These are phyloP conservation scores for Oryzias melastigma DNA, from an alignment of 2,113 vertebrate species.

Conservation along the genomic window DNA sequence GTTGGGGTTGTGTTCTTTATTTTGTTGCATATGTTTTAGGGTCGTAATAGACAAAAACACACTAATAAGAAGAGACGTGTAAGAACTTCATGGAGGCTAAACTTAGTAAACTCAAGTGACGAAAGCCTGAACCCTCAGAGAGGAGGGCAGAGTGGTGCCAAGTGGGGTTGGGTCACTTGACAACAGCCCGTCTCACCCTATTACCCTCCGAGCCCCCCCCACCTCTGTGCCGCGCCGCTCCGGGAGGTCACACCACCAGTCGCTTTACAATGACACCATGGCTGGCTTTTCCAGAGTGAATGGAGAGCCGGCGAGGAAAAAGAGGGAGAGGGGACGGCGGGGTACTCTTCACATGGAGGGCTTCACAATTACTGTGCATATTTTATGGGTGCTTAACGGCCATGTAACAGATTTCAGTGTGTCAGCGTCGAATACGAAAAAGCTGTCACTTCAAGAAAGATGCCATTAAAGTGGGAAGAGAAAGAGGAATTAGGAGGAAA, in stretches of 20 bases:
- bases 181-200: conserved; percentile 70
- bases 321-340: conserved; percentile 24
- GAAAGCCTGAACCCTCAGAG: conserved; percentile 33
- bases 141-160: conserved; percentile 64
- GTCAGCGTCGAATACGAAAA: conserved; percentile 22
- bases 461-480: too few species aligned
- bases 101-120: conserved; percentile 15
- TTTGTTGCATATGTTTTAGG: too few species aligned
- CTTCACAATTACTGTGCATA: conserved; percentile 69
- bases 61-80: background rate
- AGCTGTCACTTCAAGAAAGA: conserved; percentile 15
- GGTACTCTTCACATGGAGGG: conserved; percentile 69
- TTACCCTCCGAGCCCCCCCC: conserved; percentile 54
- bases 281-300: conserved; percentile 42
- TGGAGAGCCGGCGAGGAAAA: conserved; percentile 12
- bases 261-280: conserved; percentile 62
- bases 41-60: background rate
- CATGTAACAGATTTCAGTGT: conserved; percentile 27
- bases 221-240: conserved; percentile 25
- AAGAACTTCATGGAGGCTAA: background rate
- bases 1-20: too few species aligned
- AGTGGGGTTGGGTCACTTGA: conserved; percentile 75
- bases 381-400: conserved; percentile 54
- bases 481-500: too few species aligned
- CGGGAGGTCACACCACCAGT: conserved; percentile 59